Conservation (phyloP, 2,797 vertebrate genomes). For the Acanthornis magna region DNA sequence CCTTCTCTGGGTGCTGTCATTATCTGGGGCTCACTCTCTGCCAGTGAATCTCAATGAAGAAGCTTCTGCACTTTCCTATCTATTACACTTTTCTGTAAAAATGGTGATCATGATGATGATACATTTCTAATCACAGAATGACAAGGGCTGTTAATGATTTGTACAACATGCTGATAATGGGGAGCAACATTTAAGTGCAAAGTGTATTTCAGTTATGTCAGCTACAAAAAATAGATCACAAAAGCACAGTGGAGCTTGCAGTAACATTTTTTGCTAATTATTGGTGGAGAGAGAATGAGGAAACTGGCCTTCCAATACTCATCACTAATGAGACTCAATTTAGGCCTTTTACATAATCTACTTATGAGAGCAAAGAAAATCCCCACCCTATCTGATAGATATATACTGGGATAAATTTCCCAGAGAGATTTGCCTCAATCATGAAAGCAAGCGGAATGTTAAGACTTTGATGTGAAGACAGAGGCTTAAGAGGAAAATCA, state of each 20-base stretch:
- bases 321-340: slow-evolving; percentile 21
- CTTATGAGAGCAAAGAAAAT: slow-evolving; percentile 21
- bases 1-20: fast-evolving
- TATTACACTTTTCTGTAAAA: background rate
- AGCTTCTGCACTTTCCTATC: background rate
- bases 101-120: background rate
- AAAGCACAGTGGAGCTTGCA: background rate
- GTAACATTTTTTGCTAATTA: slow-evolving; percentile 1
- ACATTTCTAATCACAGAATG: background rate
- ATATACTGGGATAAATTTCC: slow-evolving; percentile 3
- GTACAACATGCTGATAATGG: background rate
- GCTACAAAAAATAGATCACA: background rate
- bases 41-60: background rate
- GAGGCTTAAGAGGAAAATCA: background rate
- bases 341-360: slow-evolving; percentile 24
- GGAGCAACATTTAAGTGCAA: background rate
- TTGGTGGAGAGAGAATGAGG: background rate
- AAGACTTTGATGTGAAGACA: slow-evolving; percentile 4
- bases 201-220: background rate
- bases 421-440: slow-evolving; percentile 27
- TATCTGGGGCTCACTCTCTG: background rate
- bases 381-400: background rate
- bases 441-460: slow-evolving; percentile 5
- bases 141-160: background rate
- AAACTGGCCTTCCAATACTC: background rate